A percentile compares a stretch with the other conserved stretches of the same genome.
These are phyloP conservation scores for Crotalus viridis DNA, from an alignment of 2,113 vertebrate genomes.

Conservation along the genomic window DNA sequence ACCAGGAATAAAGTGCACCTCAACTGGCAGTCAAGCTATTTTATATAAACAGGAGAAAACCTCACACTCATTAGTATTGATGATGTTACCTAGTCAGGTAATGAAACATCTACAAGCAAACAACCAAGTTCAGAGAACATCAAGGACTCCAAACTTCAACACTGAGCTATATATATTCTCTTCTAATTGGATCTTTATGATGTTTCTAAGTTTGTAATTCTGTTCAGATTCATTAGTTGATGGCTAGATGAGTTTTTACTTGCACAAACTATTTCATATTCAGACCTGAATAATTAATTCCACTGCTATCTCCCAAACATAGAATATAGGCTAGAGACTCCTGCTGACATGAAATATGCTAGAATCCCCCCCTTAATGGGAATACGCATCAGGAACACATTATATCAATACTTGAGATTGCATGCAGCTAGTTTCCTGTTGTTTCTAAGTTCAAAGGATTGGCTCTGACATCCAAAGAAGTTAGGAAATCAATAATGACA, in stretches of 20 bases:
- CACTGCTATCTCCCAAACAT: not conserved
- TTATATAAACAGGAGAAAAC: not conserved
- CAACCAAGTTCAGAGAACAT: not conserved
- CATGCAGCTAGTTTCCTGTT: not conserved
- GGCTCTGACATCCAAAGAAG: not conserved
- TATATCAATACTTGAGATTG: not conserved
- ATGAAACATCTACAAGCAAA: not conserved
- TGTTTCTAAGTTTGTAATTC: not conserved
- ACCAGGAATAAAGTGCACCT: not conserved
- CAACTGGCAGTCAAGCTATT: not conserved
- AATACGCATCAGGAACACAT: not conserved
- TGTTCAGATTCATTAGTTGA: not conserved
- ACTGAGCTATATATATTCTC: not conserved
- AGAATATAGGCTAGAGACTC: not conserved
- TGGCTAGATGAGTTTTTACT: not conserved
- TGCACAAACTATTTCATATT: not conserved
- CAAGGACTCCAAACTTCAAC: not conserved
- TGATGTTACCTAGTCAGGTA: not conserved
- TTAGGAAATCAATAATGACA: constrained; percentile 16
- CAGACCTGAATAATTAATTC: not conserved
- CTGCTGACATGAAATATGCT: not conserved
- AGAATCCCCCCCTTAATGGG: not conserved
- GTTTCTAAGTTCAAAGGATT: not conserved
- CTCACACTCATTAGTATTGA: not conserved
- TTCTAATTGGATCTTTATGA: not conserved